Percentiles rank a stretch among this genome's conserved stretches.
Conservation (phyloP, 2,113 vertebrate genomes). For the Dendropsophus ebraccatus region DNA sequence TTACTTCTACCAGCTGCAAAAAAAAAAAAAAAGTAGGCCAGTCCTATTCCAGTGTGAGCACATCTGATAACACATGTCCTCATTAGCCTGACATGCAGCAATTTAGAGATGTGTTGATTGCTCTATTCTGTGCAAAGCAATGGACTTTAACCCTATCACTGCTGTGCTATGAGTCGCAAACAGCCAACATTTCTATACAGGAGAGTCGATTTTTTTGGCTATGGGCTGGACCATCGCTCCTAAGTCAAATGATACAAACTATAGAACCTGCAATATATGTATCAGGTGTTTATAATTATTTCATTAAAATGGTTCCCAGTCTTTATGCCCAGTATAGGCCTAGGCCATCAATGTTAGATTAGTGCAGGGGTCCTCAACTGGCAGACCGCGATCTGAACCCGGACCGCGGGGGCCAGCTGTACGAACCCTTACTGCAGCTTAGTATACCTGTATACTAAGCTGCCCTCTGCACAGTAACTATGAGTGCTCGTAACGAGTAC, state of each 20-base stretch:
- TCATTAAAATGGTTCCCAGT: not conserved
- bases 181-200: not conserved
- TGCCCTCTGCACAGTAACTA: too few relatives aligned
- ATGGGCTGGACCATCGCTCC: not conserved
- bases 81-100: conserved; percentile 30
- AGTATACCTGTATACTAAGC: too few relatives aligned
- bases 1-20: conserved; percentile 26
- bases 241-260: not conserved
- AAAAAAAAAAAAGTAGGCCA: conserved; percentile 1
- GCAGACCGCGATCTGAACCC: too few relatives aligned
- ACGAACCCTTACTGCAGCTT: too few relatives aligned
- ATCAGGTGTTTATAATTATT: not conserved
- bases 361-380: too few relatives aligned
- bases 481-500: too few relatives aligned
- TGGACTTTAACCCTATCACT: conserved; percentile 3
- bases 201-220: not conserved
- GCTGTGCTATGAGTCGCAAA: not conserved
- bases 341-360: too few relatives aligned
- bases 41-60: not conserved
- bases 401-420: too few relatives aligned
- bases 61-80: conserved; percentile 30
- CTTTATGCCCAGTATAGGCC: too few relatives aligned
- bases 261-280: not conserved
- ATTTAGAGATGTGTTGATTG: conserved; percentile 33
- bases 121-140: conserved; percentile 18